Evolutionary conservation across 2,888 invertebrate species (phyloP).

Genomic region (Melinaea marsaeus): DNA sequence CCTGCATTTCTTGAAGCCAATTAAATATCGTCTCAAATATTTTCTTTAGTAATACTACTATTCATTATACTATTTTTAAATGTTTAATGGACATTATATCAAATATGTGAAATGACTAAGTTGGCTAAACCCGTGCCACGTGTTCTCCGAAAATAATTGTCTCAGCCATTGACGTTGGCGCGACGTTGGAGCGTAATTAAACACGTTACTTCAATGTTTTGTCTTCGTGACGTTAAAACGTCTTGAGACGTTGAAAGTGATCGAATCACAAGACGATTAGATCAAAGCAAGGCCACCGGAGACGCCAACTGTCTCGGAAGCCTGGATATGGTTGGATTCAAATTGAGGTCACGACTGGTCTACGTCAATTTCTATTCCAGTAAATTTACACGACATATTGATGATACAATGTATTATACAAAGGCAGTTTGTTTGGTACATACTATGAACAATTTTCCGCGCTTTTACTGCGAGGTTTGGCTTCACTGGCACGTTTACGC

Average conservation of each 20-base stretch:
- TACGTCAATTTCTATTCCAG: slow-evolving; percentile 59
- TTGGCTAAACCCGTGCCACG: slow-evolving; percentile 44
- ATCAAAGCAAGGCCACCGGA: slow-evolving; percentile 57
- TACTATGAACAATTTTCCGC: slow-evolving; percentile 41
- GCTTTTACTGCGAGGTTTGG: slow-evolving; percentile 41
- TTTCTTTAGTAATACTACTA: background rate
- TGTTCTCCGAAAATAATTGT: slow-evolving; percentile 58
- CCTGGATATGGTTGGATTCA: slow-evolving; percentile 50
- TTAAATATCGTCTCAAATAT: background rate
- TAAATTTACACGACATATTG: slow-evolving; percentile 60
- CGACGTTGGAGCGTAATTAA: slow-evolving; percentile 43
- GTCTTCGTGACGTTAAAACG: slow-evolving; percentile 29
- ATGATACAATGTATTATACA: slow-evolving; percentile 58
- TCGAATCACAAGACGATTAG: slow-evolving; percentile 34
- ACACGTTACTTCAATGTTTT: slow-evolving; percentile 38
- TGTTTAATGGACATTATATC: background rate
- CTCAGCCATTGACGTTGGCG: slow-evolving; percentile 41
- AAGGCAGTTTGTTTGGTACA: slow-evolving; percentile 40
- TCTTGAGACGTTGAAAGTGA: background rate
- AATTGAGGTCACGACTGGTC: slow-evolving; percentile 62
- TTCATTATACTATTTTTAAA: background rate
- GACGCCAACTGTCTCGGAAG: slow-evolving; percentile 48
- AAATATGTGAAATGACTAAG: slow-evolving; percentile 26
- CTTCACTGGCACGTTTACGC: slow-evolving; percentile 41
- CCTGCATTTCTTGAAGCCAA: background rate